Evolutionary conservation across 2,113 vertebrate genomes (phyloP), one percentile per base, ranked within the genome.

Genomic region (Anoplopoma fimbria): DNA sequence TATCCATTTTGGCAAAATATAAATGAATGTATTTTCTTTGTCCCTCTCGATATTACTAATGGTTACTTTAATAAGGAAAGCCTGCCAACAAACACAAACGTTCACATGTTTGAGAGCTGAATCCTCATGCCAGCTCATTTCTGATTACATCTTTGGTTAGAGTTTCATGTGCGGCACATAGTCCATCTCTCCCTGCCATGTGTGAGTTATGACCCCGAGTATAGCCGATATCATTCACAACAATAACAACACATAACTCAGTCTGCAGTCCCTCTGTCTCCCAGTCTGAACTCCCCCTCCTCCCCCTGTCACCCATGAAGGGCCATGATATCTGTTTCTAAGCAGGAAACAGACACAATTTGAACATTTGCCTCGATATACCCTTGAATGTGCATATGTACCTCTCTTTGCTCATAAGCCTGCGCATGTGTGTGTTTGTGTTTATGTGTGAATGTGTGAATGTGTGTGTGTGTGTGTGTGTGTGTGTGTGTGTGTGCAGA

Each of bases 201-300:
- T 70, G 83, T 80, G 86, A 88, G 72, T 82, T 77, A 85, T 45
- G 80, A 86, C 53, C 86, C 49, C 47, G 51, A 69, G 25, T 63
- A 25, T 27, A 82, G 55, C 72, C 84, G 84, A 82, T 82, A 86
- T 82, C 61, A 79, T 87, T 83, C 83, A 85, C 87, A 85, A 79
- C 79, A 88, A 83, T 72, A 92, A 85, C 67, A 87, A 79, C 74
- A 77, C 81, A 83, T 84, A 82, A 81, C 67, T 86, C 85, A 77
- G 61, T 51, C 67, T 83, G 62, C 86, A 34, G 53, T 33, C 81
- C 57, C 29, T 49, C 38, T 49, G 40, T 40, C 57, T 36, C 25
- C 23, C 17, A 19, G 25, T 6, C 38, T 17, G 6, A 27, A 1
- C 13, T 0, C 29, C 23, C 38, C 74, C 49, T 2, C 58, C 75